These are phyloP conservation scores for Leptopilina drosophilae DNA, from an alignment of 2,888 invertebrate species.

Conservation along the genomic window DNA sequence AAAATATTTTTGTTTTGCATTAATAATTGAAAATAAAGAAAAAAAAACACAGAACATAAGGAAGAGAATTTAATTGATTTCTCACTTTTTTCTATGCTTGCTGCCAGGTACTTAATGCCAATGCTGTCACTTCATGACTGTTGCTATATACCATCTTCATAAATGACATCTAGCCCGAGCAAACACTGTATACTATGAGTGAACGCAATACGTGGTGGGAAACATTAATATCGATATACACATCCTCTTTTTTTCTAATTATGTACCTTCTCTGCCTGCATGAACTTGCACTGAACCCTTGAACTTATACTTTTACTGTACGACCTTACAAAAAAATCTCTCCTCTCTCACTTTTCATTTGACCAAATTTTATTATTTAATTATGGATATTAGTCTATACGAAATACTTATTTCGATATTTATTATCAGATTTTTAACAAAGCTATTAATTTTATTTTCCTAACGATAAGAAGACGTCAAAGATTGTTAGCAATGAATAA, in stretches of 20 bases:
- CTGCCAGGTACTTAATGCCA: constrained; percentile 6
- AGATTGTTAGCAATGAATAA: too few species aligned
- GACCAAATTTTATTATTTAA: too few species aligned
- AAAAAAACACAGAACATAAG: neutral
- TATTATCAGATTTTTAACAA: too few species aligned
- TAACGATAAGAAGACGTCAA: too few species aligned
- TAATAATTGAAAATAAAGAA: neutral
- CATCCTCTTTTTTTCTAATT: constrained; percentile 6
- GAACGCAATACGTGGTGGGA: constrained; percentile 27
- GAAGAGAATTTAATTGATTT: neutral
- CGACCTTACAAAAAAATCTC: neutral
- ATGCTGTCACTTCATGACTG: constrained; percentile 16
- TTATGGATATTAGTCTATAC: too few species aligned
- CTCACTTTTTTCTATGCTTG: constrained; percentile 11
- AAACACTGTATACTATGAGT: constrained; percentile 14
- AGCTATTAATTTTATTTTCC: too few species aligned
- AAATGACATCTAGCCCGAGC: neutral
- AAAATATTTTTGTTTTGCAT: too few species aligned
- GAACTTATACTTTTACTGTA: neutral
- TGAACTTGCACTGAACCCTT: neutral
- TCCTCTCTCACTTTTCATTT: too few species aligned
- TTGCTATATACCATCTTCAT: neutral
- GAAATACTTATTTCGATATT: too few species aligned
- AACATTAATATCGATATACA: constrained; percentile 7
- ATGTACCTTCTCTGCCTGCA: neutral